Evolutionary conservation across 2,888 invertebrate species (phyloP), one percentile per base, ranked within the genome.

Genomic region (Eueremaeus valkanovi): DNA sequence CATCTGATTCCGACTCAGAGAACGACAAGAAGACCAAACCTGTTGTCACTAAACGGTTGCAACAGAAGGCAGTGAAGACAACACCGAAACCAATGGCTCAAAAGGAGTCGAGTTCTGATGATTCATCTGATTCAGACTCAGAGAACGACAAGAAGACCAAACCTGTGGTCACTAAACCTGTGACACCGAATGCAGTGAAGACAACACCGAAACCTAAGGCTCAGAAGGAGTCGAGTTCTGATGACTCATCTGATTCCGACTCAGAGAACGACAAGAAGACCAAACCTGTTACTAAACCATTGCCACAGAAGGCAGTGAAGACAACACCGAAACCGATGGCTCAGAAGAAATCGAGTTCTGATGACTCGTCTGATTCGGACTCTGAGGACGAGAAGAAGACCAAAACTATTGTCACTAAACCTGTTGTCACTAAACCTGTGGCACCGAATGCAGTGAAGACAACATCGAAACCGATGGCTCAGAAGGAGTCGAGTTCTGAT

Each of bases 241-340:
- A 27, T 29, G 81, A 80, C 40, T 82, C 82, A 1, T 82, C 83
- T 33, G 82, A 83, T 1, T 81, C 81, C 76, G n/a, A n/a, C n/a
- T 82, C 81, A 11, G 80, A 80, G 0, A 82, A 82, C 3, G 83
- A 82, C 2, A 81, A 82, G 33, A 11, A 8, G 5, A 2, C 33
- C 5, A 31, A 29, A 63, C 8, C 63, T 6, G 77, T 18, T 3
- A 2, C 33, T 18, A 31, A 29, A 63, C 8, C 31, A 11, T 77
- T 11, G n/a, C 80, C 80, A 74, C 75, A 76, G 11, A n/a, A 74
- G 55, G 36, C 45, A n/a, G 68, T 73, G 16, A 49, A 49, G n/a
- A 18, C 16, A 21, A 21, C 51, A 21, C 27, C 73, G 58, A 51
- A 61, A 27, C 24, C 73, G 49, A 70, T 55, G 6, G 36, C 33